Evolutionary conservation across 1,140 invertebrate genomes (phyloP), one percentile per base, ranked within the genome.

Genomic region (Neuroterus valhalla): DNA sequence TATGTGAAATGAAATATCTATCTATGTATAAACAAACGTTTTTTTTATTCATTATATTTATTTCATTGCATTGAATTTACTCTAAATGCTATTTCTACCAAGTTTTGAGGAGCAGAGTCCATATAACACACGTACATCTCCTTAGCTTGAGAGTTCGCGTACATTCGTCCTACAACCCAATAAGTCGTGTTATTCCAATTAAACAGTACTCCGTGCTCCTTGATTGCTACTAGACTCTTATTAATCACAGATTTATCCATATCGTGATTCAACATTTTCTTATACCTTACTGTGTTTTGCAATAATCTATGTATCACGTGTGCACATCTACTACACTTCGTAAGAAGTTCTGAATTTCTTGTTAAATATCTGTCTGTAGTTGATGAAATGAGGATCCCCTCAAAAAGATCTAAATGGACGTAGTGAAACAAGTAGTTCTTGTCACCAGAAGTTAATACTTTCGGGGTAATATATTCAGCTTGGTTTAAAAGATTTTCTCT

Each of bases 61-160:
- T 38, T 38, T 38, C 31, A 38, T 38, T 8, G 0, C 0, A 79
- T 80, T 6, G 75, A 76, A 78, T 78, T 81, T 44, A 96, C 88
- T 76, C 94, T 91, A 85, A 96, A 96, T 14, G 95, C 94, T 83
- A 96, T 92, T 91, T 96, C 95, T 8, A 95, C 92, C 70, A 96
- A 91, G 90, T 96, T 96, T 86, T 96, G 95, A 0, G 95, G 94
- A 8, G 94, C 91, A 50, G 92, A 92, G 74, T 96, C 94, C 75
- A 94, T 92, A 85, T 96, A 95, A 87, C 95, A 96, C 38, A 96
- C 91, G 82, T 96, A 96, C 0, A 96, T 88, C 86, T 96, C 95
- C 81, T 93, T 91, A 11, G 93, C 91, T 80, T 94, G 92, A 0
- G 94, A 94, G 66, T 92, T 91, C 72, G 92, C 93, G 82, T 95